Percentiles rank a stretch among this genome's conserved stretches.
Conservation (phyloP, 2,888 invertebrate species). For the Anorthoa munda region DNA sequence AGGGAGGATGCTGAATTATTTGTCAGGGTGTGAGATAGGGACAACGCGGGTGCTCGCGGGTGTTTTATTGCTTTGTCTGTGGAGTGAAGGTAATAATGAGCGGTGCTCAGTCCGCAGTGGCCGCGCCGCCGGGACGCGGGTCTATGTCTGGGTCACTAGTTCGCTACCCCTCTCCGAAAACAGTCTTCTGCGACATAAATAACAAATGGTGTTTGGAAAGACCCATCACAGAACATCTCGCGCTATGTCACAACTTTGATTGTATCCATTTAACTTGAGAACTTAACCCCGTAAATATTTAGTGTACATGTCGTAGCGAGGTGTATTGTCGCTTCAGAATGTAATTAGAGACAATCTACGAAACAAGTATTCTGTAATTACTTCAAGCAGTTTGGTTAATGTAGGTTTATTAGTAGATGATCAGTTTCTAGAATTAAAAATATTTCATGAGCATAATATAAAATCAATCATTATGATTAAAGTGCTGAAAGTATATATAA, state of each 20-base stretch:
- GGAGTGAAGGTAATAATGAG: slow-evolving; percentile 39
- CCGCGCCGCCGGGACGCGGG: neutral
- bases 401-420: neutral
- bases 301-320: slow-evolving; percentile 52
- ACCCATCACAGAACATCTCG: slow-evolving; percentile 74
- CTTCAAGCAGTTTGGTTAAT: slow-evolving; percentile 16
- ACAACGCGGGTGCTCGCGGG: slow-evolving; percentile 50
- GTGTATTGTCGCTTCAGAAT: slow-evolving; percentile 57
- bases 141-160: too few relatives aligned
- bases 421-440: neutral
- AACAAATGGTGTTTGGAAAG: slow-evolving; percentile 80
- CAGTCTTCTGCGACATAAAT: slow-evolving; percentile 76
- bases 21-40: slow-evolving; percentile 54
- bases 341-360: slow-evolving; percentile 51
- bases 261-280: slow-evolving; percentile 79
- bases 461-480: too few relatives aligned
- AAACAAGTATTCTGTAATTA: slow-evolving; percentile 43
- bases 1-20: slow-evolving; percentile 54
- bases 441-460: too few relatives aligned
- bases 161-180: slow-evolving; percentile 48
- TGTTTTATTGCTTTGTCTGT: slow-evolving; percentile 42
- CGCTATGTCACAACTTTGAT: slow-evolving; percentile 81
- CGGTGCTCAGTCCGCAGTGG: slow-evolving; percentile 9
- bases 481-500: too few relatives aligned
- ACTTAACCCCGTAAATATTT: slow-evolving; percentile 74